Evolutionary conservation across 2,888 invertebrate species (phyloP), one percentile per base, ranked within the genome.

Genomic region (Conistra vaccinii): DNA sequence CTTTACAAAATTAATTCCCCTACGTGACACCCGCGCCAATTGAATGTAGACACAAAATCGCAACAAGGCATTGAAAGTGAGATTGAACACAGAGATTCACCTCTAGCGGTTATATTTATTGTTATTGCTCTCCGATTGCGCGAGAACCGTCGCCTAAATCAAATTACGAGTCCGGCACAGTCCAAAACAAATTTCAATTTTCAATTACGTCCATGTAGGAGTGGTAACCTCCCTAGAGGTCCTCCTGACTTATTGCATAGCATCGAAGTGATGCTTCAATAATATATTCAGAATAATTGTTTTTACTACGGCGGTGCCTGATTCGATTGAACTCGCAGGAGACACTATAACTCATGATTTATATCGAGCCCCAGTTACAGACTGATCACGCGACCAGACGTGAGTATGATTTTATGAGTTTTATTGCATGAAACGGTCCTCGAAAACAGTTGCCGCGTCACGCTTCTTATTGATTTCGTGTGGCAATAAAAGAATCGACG

Each of bases 171-270:
- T 89, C 92, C 92, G 90, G 90, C 91, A 90, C 91, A 91, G 92
- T 94, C 95, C 96, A 96, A 95, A 95, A 96, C 95, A 96, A 96
- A 96, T 96, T 96, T 95, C 95, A 95, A 96, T 96, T 95, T 95
- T 95, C 96, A 96, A 96, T 96, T 96, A 95, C 94, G 92, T 90
- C 85, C 90, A 91, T 89, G 92, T 91, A 92, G 92, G 91, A 93
- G 91, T 92, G 91, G 91, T 91, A 87, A 87, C 84, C 89, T 94
- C 95, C 94, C 95, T 84, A 82, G 94, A 93, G 96, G 90, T 89
- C 86, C 89, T 90, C 77, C 90, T 95, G 94, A 96, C 94, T 95
- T 96, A 96, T 96, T 94, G 94, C 94, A 90, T 85, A 86, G 89
- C 87, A 90, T 91, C 90, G 89, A 88, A 89, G 83, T 89, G 92